A percentile compares a stretch with the other conserved stretches of the same genome.
These are phyloP conservation scores for Oreotrochilus melanogaster DNA, from an alignment of 2,113 vertebrate species.

Conservation along the genomic window DNA sequence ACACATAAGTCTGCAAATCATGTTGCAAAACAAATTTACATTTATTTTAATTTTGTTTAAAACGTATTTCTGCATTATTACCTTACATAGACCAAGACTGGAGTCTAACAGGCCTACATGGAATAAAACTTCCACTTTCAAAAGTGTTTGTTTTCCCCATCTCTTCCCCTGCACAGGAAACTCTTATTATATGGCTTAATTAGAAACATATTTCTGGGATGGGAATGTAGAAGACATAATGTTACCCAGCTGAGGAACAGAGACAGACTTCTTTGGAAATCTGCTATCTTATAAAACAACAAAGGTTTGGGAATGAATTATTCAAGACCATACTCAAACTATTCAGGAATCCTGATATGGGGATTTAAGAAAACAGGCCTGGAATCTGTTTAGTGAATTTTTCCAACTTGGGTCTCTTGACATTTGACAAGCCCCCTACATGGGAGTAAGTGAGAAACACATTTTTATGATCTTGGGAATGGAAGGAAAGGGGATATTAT, in stretches of 20 bases:
- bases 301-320: slow-evolving; percentile 72
- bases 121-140: slow-evolving; percentile 25
- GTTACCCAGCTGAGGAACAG: slow-evolving; percentile 64
- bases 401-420: slow-evolving; percentile 13
- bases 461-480: slow-evolving; percentile 5
- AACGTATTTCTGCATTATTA: not conserved
- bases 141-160: slow-evolving; percentile 44
- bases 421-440: not conserved
- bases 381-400: slow-evolving; percentile 46
- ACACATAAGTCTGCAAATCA: not conserved
- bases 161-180: slow-evolving; percentile 51
- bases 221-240: slow-evolving; percentile 47
- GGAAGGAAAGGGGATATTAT: not conserved
- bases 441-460: not conserved
- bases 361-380: slow-evolving; percentile 33
- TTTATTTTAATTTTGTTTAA: not conserved
- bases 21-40: not conserved
- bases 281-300: slow-evolving; percentile 64
- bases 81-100: not conserved
- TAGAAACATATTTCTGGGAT: slow-evolving; percentile 62
- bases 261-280: slow-evolving; percentile 55
- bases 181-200: slow-evolving; percentile 58
- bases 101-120: slow-evolving; percentile 1
- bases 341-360: slow-evolving; percentile 42
- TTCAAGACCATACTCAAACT: slow-evolving; percentile 56